Conservation (phyloP, 1,140 invertebrate genomes). For the Drosophila insularis region DNA sequence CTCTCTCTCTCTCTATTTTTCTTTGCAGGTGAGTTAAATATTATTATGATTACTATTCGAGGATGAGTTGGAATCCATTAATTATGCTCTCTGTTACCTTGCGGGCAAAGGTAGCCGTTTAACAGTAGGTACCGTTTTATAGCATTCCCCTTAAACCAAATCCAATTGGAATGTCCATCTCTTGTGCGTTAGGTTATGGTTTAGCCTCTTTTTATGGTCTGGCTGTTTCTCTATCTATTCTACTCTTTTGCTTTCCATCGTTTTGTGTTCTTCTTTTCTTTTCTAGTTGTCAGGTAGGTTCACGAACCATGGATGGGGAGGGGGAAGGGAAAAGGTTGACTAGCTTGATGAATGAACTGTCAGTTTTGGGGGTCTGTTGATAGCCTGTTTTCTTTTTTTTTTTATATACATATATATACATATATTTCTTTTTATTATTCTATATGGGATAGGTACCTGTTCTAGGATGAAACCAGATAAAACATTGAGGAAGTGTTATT, state of each 20-base stretch:
- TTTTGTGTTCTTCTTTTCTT: slow-evolving; percentile 53
- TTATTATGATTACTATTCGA: slow-evolving; percentile 4
- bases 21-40: slow-evolving; percentile 37
- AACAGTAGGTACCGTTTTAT: slow-evolving; percentile 32
- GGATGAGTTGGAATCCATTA: slow-evolving; percentile 35
- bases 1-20: background rate
- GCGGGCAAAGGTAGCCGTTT: slow-evolving; percentile 1
- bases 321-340: slow-evolving; percentile 21
- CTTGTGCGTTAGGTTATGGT: slow-evolving; percentile 59
- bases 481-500: background rate
- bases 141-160: slow-evolving; percentile 32
- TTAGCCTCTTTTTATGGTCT: slow-evolving; percentile 3
- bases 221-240: background rate
- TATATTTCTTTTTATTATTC: background rate
- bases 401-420: background rate
- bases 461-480: slow-evolving; percentile 8
- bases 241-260: background rate
- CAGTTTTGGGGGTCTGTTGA: slow-evolving; percentile 24
- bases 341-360: slow-evolving; percentile 52
- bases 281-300: slow-evolving; percentile 7
- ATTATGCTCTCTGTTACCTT: slow-evolving; percentile 23
- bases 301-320: background rate
- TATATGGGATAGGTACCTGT: slow-evolving; percentile 31
- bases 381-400: slow-evolving; percentile 11
- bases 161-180: slow-evolving; percentile 41